A percentile compares a stretch with the other conserved stretches of the same genome.
phyloP scores from a whole-genome alignment of 2,797 vertebrate genomes.

The Rhabdophis nuchalis region DNA sequence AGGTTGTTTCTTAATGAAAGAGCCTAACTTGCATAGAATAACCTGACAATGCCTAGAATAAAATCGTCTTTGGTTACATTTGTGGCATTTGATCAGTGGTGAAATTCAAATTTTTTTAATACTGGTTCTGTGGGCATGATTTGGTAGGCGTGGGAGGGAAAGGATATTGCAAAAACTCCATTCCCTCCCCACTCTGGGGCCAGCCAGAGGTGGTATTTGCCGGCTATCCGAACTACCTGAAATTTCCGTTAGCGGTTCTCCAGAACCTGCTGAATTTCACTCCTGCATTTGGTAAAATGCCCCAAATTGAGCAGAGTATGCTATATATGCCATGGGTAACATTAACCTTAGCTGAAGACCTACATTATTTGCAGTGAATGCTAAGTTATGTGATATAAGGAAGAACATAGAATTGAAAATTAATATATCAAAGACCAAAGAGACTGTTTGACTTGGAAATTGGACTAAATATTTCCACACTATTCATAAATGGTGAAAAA shows the following conservation, averaged over 20 bases:
- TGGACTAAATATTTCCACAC: background rate
- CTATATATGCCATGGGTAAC: background rate
- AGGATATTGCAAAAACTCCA: too few relatives aligned
- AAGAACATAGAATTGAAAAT: background rate
- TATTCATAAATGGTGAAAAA: background rate
- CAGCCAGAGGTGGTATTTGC: too few relatives aligned
- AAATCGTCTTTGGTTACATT: background rate
- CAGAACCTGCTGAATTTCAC: too few relatives aligned
- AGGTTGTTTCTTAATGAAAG: background rate
- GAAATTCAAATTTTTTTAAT: too few relatives aligned
- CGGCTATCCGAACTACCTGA: too few relatives aligned
- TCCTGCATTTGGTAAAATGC: background rate
- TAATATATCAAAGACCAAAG: background rate
- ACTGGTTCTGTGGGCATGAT: too few relatives aligned
- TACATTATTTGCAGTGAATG: background rate
- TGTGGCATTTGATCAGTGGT: background rate
- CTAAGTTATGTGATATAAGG: background rate
- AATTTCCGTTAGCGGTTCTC: too few relatives aligned
- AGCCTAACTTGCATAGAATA: background rate
- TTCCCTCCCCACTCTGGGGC: too few relatives aligned
- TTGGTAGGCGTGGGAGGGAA: too few relatives aligned
- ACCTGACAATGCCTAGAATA: background rate
- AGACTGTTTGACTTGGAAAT: background rate
- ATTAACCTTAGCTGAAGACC: background rate
- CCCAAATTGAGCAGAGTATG: background rate